phyloP scores from a whole-genome alignment of 2,113 vertebrate species.

The Cebus imitator region DNA sequence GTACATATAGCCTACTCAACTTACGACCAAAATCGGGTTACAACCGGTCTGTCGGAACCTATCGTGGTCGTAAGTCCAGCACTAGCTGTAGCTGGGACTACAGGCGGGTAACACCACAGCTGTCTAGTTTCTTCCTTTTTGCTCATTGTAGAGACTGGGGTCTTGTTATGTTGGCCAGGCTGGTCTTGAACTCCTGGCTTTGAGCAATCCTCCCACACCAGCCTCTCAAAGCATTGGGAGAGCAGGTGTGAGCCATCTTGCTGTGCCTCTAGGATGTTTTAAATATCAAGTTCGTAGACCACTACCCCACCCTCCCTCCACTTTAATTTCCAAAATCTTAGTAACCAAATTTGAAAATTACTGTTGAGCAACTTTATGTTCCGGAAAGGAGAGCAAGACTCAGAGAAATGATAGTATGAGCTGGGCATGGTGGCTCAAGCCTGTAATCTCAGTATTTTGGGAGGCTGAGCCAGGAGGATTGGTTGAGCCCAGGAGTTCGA shows the following conservation, averaged over 20 bases:
- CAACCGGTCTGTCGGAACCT: too few relatives aligned
- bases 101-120: neutral
- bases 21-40: too few relatives aligned
- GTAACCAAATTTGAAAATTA: conserved; percentile 20
- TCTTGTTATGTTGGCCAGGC: neutral
- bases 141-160: neutral
- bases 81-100: neutral
- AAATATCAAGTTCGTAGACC: neutral
- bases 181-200: neutral
- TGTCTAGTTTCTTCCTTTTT: neutral
- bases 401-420: neutral
- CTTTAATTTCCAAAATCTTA: neutral
- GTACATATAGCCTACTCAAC: too few relatives aligned
- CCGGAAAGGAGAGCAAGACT: neutral
- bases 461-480: neutral
- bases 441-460: neutral
- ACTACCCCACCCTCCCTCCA: neutral
- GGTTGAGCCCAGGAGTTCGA: neutral
- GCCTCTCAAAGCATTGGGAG: neutral
- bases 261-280: neutral
- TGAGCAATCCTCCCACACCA: neutral
- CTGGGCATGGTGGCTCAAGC: neutral
- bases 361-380: neutral
- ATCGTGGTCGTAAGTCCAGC: too few relatives aligned
- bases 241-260: neutral